Percentiles rank a stretch among this genome's conserved stretches.
Conservation (phyloP, 2,113 vertebrate species). For the Rhombomys opimus region DNA sequence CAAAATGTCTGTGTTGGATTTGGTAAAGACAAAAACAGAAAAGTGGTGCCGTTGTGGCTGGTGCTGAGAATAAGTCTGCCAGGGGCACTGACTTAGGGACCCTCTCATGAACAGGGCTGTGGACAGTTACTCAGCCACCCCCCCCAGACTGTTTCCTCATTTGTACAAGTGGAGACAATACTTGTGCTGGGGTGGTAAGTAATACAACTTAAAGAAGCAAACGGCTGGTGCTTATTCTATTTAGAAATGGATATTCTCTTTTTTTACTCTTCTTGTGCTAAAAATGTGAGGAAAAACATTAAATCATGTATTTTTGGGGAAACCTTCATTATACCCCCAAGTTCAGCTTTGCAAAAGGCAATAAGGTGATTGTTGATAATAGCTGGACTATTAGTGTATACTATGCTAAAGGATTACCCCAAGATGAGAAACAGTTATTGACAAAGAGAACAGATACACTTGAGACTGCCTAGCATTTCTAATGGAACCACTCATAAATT, state of each 20-base stretch:
- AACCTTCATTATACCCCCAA: neutral
- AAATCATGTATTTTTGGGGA: neutral
- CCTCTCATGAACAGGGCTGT: neutral
- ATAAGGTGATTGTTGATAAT: neutral
- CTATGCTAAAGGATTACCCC: neutral
- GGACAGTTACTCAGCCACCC: neutral
- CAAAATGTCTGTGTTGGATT: neutral
- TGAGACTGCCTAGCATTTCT: neutral
- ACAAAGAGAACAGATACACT: neutral
- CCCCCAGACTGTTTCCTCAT: neutral
- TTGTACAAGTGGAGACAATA: neutral
- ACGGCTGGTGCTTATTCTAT: neutral
- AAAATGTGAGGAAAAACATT: neutral
- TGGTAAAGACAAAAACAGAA: neutral
- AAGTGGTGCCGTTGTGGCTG: accelerated
- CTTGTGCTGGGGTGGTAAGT: neutral
- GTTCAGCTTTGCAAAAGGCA: neutral
- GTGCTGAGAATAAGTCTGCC: neutral
- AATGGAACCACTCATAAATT: neutral
- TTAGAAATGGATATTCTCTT: neutral
- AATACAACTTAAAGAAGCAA: neutral
- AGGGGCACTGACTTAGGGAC: neutral
- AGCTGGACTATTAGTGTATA: neutral
- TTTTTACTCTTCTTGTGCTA: neutral
- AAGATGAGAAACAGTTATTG: too few species aligned